phyloP scores from a whole-genome alignment of 2,888 invertebrate genomes.

The Aphidius colemani region DNA sequence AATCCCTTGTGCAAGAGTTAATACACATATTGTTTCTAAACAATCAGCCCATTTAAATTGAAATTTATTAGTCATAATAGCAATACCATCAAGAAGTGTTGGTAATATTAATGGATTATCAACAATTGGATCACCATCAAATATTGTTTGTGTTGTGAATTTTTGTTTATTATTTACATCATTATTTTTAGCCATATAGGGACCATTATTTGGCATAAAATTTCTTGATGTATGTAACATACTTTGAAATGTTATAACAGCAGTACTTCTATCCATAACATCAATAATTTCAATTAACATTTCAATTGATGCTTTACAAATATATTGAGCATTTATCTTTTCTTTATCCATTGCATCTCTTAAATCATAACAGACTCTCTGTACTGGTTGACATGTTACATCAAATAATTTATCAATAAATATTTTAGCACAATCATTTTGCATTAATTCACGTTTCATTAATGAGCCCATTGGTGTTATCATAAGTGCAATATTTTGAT shows the following conservation, averaged over 20 bases:
- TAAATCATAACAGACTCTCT: constrained; percentile 66
- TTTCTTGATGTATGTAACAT: constrained; percentile 54
- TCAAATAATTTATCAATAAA: constrained; percentile 68
- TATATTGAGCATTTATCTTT: constrained; percentile 58
- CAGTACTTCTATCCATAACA: constrained; percentile 54
- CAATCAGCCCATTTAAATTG: constrained; percentile 80
- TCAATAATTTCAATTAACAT: constrained; percentile 66
- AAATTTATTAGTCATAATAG: constrained; percentile 70
- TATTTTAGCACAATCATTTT: constrained; percentile 64
- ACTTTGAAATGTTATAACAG: constrained; percentile 55
- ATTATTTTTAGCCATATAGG: constrained; percentile 5
- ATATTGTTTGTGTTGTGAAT: constrained; percentile 39
- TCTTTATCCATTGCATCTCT: constrained; percentile 62
- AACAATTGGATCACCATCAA: constrained; percentile 58
- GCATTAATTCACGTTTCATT: constrained; percentile 50
- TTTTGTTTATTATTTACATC: constrained; percentile 34
- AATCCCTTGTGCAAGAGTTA: constrained; percentile 63
- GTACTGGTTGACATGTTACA: constrained; percentile 68
- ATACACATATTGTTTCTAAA: constrained; percentile 73
- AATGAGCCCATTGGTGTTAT: constrained; percentile 66
- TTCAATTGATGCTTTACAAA: constrained; percentile 54
- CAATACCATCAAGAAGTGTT: constrained; percentile 70
- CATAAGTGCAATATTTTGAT: constrained; percentile 52
- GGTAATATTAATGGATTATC: constrained; percentile 65
- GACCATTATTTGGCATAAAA: constrained; percentile 41